Conservation (phyloP, 2,797 vertebrate genomes). For the Danio tinwini region DNA sequence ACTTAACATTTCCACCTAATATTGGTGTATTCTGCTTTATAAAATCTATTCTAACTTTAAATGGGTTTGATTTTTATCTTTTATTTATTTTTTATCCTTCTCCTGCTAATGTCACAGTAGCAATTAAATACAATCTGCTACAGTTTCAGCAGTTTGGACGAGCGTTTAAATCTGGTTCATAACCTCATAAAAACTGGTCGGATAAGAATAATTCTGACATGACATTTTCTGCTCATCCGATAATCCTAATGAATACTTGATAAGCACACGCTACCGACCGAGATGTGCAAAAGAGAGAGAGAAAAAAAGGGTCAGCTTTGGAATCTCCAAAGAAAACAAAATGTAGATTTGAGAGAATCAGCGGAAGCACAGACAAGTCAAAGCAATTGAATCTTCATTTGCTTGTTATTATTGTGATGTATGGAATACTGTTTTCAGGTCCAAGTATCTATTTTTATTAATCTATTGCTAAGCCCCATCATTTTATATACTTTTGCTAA, state of each 20-base stretch:
- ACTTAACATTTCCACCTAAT: neutral
- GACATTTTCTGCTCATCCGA: constrained; percentile 35
- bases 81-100: constrained; percentile 11
- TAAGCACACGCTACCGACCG: constrained; percentile 24
- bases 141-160: neutral
- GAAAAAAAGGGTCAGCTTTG: constrained; percentile 14
- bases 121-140: constrained; percentile 29
- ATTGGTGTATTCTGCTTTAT: neutral
- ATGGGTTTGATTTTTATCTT: neutral
- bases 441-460: no score
- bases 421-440: no score
- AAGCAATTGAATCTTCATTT: no score
- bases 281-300: constrained; percentile 12
- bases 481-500: no score
- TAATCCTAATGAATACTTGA: constrained; percentile 45
- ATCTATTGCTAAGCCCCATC: no score
- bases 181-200: constrained; percentile 23
- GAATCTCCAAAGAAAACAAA: constrained; percentile 20
- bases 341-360: constrained; percentile 12
- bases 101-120: neutral
- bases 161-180: constrained; percentile 31
- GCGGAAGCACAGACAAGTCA: constrained; percentile 2
- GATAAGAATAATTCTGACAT: constrained; percentile 20
- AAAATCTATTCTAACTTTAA: neutral
- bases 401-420: no score